Base-by-base conservation (phyloP, 1,140 invertebrate species). In the Drosophila novamexicana region DNA sequence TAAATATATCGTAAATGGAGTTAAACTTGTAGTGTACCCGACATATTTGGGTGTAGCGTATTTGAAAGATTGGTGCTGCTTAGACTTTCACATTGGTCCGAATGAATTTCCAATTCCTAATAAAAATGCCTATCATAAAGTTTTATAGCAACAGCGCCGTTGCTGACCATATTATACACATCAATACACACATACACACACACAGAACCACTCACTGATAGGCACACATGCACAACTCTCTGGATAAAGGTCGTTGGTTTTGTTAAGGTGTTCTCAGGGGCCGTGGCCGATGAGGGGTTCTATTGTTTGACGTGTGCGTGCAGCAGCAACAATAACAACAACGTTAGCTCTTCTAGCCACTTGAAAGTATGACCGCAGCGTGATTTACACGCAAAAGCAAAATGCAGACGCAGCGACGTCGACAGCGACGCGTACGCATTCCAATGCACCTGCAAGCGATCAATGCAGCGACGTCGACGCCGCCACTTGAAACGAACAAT, bases 61-160 rank as follows among this genome's bases (percentile, higher is more conserved):
- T 61, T 32, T 7, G 7, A 18, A 6, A 1, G 22, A 45, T 49
- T 70, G 52, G 14, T 44, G 4, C 18, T 36, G 59, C 69, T 16
- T 7, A 50, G 5, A 69, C 77, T 89, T 89, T 89, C 77, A 65
- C 54, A 59, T 47, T 54, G 59, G 52, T 63, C 66, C 50, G 52
- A 71, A 80, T 88, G 84, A 73, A 89, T 89, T 88, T 89, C 63
- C 69, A 88, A 88, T 88, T 84, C 84, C 72, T 71, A 70, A 84
- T 89, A 89, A 89, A 81, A 84, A 81, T 89, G 80, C 84, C 80
- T 84, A 89, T 89, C 84, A 89, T 89, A 89, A 90, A 89, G 72
- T 89, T 89, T 89, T 89, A 89, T 89, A 89, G 71, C 84, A 57
- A 72, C 82, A 82, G 71, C 67, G 83, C 57, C 75, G 71, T 63